phyloP scores from a whole-genome alignment of 2,888 invertebrate genomes.

The Arenicola marina region DNA sequence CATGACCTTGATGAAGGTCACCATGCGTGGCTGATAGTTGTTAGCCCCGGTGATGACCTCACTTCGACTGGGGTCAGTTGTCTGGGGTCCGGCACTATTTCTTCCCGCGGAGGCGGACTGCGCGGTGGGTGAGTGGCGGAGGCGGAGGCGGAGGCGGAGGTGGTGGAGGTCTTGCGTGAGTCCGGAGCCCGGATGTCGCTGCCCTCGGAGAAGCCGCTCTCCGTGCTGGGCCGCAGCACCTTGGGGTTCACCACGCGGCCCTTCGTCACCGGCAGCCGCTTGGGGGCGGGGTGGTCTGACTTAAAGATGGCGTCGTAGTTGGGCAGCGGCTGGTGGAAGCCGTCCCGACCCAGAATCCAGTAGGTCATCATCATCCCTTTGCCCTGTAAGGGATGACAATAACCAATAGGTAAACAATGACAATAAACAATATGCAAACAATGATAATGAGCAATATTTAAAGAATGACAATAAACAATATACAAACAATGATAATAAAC shows the following conservation, averaged over 20 bases:
- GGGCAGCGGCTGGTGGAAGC: slow-evolving; percentile 15
- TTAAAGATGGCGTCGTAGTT: slow-evolving; percentile 8
- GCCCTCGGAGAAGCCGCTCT: slow-evolving; percentile 1
- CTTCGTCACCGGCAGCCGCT: slow-evolving; percentile 14
- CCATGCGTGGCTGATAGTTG: too few species aligned
- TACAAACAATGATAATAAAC: not conserved
- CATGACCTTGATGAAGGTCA: too few species aligned
- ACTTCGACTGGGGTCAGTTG: too few species aligned
- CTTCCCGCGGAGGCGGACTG: not conserved
- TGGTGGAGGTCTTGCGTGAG: not conserved
- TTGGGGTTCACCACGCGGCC: not conserved
- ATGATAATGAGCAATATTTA: not conserved
- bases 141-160: not conserved
- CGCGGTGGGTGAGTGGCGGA: too few species aligned
- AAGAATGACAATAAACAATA: not conserved
- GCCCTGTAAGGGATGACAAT: slow-evolving; percentile 36
- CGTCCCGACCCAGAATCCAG: slow-evolving; percentile 41
- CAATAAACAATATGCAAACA: not conserved
- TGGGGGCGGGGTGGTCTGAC: slow-evolving; percentile 15
- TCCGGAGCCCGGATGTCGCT: not conserved
- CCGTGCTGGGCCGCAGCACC: slow-evolving; percentile 1
- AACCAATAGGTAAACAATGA: not conserved
- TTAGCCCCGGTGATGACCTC: too few species aligned
- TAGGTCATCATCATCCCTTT: slow-evolving; percentile 50
- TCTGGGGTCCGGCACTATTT: too few species aligned